A percentile compares a stretch with the other conserved stretches of the same genome.
phyloP scores from a whole-genome alignment of 2,888 invertebrate genomes.

The Diarsia brunnea region DNA sequence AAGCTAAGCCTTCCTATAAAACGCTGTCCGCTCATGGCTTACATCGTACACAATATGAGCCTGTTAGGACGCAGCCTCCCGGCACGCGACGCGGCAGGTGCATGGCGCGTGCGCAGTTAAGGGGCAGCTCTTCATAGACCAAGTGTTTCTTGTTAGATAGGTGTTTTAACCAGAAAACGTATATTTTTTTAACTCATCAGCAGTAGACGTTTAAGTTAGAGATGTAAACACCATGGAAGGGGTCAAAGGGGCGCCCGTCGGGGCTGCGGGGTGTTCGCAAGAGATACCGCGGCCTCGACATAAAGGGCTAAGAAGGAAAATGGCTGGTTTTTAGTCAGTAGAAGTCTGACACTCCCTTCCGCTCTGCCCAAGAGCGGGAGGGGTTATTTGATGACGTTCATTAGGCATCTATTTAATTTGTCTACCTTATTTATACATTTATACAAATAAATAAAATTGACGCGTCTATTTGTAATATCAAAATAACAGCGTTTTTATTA shows the following conservation, averaged over 20 bases:
- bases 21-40: neutral
- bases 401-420: neutral
- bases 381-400: neutral
- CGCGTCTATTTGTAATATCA: no score
- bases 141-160: neutral
- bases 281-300: no score
- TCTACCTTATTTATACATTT: no score
- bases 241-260: no score
- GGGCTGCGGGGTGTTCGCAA: no score
- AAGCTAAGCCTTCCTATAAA: neutral
- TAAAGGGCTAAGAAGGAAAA: no score
- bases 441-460: no score
- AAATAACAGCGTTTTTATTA: no score
- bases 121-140: conserved; percentile 7
- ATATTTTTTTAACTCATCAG: neutral
- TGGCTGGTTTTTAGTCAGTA: no score
- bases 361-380: no score
- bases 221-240: no score
- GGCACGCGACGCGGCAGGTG: conserved; percentile 61
- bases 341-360: no score
- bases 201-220: neutral
- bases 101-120: conserved; percentile 59
- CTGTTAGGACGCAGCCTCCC: conserved; percentile 63
- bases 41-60: conserved; percentile 11
- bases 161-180: neutral